Base-by-base conservation (phyloP, 2,888 invertebrate species). In the Nemoura dubitans region DNA sequence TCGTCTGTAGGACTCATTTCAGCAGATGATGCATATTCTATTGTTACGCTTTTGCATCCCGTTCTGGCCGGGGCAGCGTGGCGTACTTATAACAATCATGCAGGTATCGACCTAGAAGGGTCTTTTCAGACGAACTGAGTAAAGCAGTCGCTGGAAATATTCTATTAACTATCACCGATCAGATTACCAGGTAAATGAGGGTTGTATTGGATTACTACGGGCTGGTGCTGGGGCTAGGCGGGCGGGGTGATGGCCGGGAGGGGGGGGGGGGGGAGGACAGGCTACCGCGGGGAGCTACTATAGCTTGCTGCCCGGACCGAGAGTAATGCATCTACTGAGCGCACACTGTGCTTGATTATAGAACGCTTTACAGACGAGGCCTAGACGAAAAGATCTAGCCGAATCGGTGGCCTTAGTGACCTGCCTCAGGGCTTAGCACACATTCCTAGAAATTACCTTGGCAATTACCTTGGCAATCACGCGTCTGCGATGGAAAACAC, bases 121-220 rank as follows among this genome's bases (percentile, higher is more conserved):
- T 26, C 78, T 78, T 28, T 78, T 78, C 59, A 59, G 59, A 59
- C 14, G 59, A 59, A 59, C 10, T 59, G 21, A 10, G 59, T 59
- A 7, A 59, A 59, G 21, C 59, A 83, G 83, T 26, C 42, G 14
- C 42, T 83, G 29, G 27, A 59, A 84, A 84, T 84, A 76, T 21
- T 14, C 27, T 84, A 84, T 59, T 59, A 59, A 6, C 27, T 84
- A 84, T 10, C 36, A 10, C 36, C 36, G 36, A 36, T 84, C 76
- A 76, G 59, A 29, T 84, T 26, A 27, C 84, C 84, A 84, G 84
- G 84, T 84, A 76, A 76, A 84, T 84, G 84, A 76, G 84, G 84
- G 84, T 76, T 28, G 21, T n/a, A 76, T 76, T 26, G 43, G 76
- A 59, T 84, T 84, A 76, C 84, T 30, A 43, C n/a, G 59, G 59